Percentiles rank a stretch among this genome's conserved stretches.
Conservation (phyloP, 2,888 invertebrate species). For the Tupiocoris notatus region DNA sequence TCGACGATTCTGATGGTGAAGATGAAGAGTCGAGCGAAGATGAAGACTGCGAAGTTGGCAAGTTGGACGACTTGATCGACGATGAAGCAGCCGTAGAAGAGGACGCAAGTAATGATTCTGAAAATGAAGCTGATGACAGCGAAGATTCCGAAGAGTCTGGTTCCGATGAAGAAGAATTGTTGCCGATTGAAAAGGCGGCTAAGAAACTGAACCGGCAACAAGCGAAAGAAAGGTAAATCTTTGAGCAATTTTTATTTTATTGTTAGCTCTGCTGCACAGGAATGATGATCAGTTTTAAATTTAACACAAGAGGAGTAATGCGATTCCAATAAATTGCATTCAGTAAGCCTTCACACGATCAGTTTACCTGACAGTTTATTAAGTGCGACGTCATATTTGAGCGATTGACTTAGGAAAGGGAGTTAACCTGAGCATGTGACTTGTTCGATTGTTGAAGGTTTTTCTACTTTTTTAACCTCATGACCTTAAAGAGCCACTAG, state of each 20-base stretch:
- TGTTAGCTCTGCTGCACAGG: no score
- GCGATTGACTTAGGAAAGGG: no score
- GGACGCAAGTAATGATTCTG: constrained; percentile 54
- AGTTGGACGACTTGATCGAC: neutral
- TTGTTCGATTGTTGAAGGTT: no score
- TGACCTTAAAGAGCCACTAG: no score
- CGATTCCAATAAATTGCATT: no score
- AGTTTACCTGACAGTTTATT: no score
- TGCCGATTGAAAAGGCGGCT: constrained; percentile 84
- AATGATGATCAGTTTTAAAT: no score
- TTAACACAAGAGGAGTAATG: no score
- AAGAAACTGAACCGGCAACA: constrained; percentile 73
- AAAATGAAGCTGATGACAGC: constrained; percentile 40
- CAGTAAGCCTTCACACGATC: no score
- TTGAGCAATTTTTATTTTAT: neutral
- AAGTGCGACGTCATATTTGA: no score
- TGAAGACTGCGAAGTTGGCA: constrained; percentile 30
- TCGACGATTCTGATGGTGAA: constrained; percentile 39
- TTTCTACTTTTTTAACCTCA: no score
- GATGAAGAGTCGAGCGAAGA: constrained; percentile 29
- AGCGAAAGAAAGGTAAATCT: constrained; percentile 60
- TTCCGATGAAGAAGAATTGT: constrained; percentile 54
- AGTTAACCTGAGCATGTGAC: no score
- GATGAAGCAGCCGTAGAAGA: constrained; percentile 58
- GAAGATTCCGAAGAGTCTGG: constrained; percentile 49